Percentiles rank a stretch among this genome's conserved stretches.
phyloP scores from a whole-genome alignment of 2,888 invertebrate genomes.

The Stenolophus ochropezus region DNA sequence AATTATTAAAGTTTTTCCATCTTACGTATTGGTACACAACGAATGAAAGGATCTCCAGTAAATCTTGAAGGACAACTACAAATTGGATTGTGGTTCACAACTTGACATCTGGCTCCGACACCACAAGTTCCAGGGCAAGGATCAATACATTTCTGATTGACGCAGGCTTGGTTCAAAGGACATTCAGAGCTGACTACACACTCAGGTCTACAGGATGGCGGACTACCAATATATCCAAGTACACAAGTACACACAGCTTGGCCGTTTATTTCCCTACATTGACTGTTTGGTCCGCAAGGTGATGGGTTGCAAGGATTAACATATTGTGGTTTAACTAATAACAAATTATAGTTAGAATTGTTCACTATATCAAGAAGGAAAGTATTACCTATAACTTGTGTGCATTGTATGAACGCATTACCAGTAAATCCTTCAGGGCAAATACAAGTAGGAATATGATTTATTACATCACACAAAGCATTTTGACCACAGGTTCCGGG shows the following conservation, averaged over 20 bases:
- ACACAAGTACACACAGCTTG: conserved; percentile 71
- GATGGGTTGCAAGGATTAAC: conserved; percentile 67
- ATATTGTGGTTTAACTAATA: conserved; percentile 53
- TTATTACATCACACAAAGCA: conserved; percentile 88
- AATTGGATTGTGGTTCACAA: conserved; percentile 74
- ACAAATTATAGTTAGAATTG: not conserved
- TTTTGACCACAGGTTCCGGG: conserved; percentile 87
- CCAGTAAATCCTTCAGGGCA: conserved; percentile 86
- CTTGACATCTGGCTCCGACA: conserved; percentile 74
- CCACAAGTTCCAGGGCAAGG: conserved; percentile 76
- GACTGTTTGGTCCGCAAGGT: conserved; percentile 71
- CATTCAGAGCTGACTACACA: conserved; percentile 73
- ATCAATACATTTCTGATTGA: conserved; percentile 73
- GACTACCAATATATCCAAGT: conserved; percentile 70
- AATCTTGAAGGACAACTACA: conserved; percentile 74
- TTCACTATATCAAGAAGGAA: not conserved
- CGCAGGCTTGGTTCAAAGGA: conserved; percentile 71
- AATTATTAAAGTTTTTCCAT: conserved; percentile 24
- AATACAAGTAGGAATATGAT: conserved; percentile 91
- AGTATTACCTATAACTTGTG: conserved; percentile 39
- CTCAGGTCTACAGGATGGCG: conserved; percentile 71
- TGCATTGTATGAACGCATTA: conserved; percentile 85
- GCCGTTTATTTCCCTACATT: conserved; percentile 64
- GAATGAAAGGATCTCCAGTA: conserved; percentile 77
- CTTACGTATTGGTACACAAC: conserved; percentile 69